Percentiles rank a stretch among this genome's conserved stretches.
Evolutionary conservation across 2,888 invertebrate genomes (phyloP).

Genomic region (Epinotia ramella): DNA sequence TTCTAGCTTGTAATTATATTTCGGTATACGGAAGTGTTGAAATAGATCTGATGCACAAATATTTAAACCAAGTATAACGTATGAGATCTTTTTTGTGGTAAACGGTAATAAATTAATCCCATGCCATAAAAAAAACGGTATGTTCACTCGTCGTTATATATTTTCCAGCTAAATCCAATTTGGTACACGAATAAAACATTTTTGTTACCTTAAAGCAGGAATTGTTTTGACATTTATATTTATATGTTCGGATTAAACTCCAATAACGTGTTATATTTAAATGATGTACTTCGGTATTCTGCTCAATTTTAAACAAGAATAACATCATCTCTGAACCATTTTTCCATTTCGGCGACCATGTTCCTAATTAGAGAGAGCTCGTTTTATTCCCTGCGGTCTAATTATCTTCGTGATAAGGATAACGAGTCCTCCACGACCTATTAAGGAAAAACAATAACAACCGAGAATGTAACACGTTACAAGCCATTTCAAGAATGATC

Average conservation of each 20-base stretch:
- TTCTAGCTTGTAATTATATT: not conserved
- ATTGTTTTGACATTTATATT: constrained; percentile 1
- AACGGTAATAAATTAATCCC: not conserved
- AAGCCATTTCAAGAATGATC: constrained; percentile 3
- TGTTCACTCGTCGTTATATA: not conserved
- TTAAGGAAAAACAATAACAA: constrained; percentile 30
- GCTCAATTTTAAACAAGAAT: constrained; percentile 5
- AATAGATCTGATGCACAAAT: not conserved
- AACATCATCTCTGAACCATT: constrained; percentile 11
- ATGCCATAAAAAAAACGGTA: not conserved
- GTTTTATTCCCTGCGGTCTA: constrained; percentile 35
- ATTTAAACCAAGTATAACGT: not conserved
- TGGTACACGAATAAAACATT: not conserved
- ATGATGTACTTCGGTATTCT: not conserved
- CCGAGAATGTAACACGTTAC: constrained; percentile 10
- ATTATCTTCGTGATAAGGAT: constrained; percentile 35
- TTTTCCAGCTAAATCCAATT: not conserved
- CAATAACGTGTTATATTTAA: not conserved
- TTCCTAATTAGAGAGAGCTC: constrained; percentile 21
- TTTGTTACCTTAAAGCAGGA: not conserved
- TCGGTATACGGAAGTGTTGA: not conserved
- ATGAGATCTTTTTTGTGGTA: no score
- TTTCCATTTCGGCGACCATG: constrained; percentile 18
- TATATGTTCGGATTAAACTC: not conserved
- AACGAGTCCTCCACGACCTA: constrained; percentile 31